Evolutionary conservation across 2,113 vertebrate genomes (phyloP).

Genomic region (Eolophus roseicapilla): DNA sequence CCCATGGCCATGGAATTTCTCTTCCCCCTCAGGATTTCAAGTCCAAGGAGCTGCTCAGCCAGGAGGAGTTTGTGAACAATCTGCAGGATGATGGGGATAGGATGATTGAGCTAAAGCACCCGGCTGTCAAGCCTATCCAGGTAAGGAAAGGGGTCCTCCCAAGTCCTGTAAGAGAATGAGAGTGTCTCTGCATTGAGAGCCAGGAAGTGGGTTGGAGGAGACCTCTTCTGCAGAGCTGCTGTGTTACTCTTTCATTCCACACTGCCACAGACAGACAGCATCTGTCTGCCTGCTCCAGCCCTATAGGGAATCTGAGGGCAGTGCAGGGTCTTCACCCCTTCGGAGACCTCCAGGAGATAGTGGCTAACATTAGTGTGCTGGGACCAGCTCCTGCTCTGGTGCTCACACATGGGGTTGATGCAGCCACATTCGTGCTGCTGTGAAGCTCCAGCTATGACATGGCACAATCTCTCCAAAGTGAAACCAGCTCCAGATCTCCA

Average conservation of each 20-base stretch:
- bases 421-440: background rate
- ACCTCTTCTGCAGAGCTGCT: background rate
- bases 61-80: constrained; percentile 88
- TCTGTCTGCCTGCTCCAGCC: background rate
- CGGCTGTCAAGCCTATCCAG: constrained; percentile 84
- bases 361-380: background rate
- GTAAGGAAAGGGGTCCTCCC: constrained; percentile 57
- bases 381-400: background rate
- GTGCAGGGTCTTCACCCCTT: background rate
- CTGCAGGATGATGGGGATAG: constrained; percentile 91
- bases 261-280: background rate
- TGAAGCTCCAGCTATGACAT: background rate
- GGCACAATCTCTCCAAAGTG: background rate
- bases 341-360: background rate
- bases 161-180: background rate
- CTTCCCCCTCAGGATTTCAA: constrained; percentile 85
- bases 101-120: constrained; percentile 90
- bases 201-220: background rate
- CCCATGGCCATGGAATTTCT: background rate
- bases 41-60: constrained; percentile 84
- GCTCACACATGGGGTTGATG: background rate
- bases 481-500: background rate
- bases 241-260: background rate
- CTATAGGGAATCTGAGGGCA: background rate
- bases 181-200: background rate